Base-by-base conservation (phyloP, 2,113 vertebrate genomes). In the Equus quagga region DNA sequence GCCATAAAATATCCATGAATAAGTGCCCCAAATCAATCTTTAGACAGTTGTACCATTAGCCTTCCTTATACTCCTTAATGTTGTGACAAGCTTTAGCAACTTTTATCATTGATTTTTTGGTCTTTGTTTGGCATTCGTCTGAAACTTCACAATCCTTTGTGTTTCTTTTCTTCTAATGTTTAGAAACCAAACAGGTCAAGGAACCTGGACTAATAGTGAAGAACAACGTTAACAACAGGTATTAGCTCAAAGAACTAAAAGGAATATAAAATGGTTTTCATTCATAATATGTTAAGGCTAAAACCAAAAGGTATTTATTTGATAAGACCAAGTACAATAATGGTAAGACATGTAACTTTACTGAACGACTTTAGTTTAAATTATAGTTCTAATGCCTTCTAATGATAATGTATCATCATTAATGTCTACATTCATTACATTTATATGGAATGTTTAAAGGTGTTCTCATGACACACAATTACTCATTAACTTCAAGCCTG, bases 361-460 rank as follows among this genome's bases (percentile, higher is more conserved):
- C 19, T 56, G 7, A 82, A 23, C 24, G 21, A 33, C 24, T 8
- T 11, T 6, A 8, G 26, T 44, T 44, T 60, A 10, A 28, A 36
- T 31, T 15, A 13, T 21, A 33, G 67, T n/a, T 44, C 21, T 67
- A 26, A 18, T 5, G 67, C 36, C 31, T 23, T 0, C 3, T 15
- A 41, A 41, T 41, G 36, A 41, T 41, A 41, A 41, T 41, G 11
- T n/a, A 6, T 1, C 2, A 8, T 12, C 26, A 2, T 4, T 3
- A 26, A 7, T 1, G 12, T 2, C 58, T 31, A 12, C 46, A 8
- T 0, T 10, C 46, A 11, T 44, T 1, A 36, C 49, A 7, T 31
- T 12, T 17, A 6, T 3, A 12, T 36, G 81, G 31, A 4, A 10
- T 6, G 36, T 21, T 10, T 5, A 23, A 19, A 36, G 33, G n/a